A percentile compares a stretch with the other conserved stretches of the same genome.
Evolutionary conservation across 2,113 vertebrate species (phyloP).

Genomic region (Melospiza georgiana): DNA sequence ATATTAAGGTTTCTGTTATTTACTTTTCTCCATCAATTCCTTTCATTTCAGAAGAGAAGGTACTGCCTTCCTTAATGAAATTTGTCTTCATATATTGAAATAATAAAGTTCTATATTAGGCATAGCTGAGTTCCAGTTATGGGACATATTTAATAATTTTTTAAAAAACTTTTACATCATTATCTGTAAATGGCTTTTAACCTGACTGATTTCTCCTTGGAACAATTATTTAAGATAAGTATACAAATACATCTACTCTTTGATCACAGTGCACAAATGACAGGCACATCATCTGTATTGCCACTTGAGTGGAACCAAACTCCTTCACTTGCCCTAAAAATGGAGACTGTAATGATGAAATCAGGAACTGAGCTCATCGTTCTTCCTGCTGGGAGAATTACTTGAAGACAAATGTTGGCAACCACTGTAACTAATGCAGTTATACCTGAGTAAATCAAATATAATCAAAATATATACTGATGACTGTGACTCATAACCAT

Average conservation of each 20-base stretch:
- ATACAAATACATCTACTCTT: constrained; percentile 69
- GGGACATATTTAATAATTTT: constrained; percentile 20
- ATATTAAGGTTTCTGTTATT: background rate
- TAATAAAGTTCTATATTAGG: background rate
- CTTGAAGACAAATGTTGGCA: constrained; percentile 76
- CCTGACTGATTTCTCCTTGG: constrained; percentile 65
- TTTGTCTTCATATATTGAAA: constrained; percentile 26
- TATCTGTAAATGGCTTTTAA: constrained; percentile 62
- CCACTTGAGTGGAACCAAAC: constrained; percentile 76
- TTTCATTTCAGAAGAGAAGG: background rate
- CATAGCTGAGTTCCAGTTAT: background rate
- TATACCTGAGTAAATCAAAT: constrained; percentile 78
- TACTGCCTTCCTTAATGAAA: background rate
- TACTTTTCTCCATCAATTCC: background rate
- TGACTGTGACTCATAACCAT: constrained; percentile 61
- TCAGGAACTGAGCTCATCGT: constrained; percentile 66
- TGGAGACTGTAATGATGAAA: constrained; percentile 72
- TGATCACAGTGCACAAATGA: constrained; percentile 58
- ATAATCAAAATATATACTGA: constrained; percentile 74
- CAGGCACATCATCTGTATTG: constrained; percentile 66
- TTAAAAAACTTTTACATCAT: constrained; percentile 17
- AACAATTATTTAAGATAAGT: constrained; percentile 73
- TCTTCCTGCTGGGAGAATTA: constrained; percentile 70
- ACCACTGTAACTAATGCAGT: constrained; percentile 78
- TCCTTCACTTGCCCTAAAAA: constrained; percentile 74